These are phyloP conservation scores for Microcaecilia unicolor DNA, from an alignment of 2,797 vertebrate species.

Conservation along the genomic window DNA sequence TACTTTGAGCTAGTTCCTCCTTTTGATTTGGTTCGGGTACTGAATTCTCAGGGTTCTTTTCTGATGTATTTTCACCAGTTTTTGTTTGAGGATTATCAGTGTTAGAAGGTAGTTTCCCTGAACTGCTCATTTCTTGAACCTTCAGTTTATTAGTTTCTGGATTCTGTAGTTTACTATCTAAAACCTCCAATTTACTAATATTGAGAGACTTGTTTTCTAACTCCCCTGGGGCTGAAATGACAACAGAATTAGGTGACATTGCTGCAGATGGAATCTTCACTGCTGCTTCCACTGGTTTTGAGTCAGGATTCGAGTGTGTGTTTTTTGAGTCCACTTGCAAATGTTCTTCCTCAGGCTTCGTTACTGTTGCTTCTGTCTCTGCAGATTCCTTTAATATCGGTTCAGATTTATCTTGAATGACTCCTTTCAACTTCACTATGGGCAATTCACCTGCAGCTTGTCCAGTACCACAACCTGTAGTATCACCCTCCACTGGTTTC, in stretches of 20 bases:
- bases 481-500: constrained; percentile 1
- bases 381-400: not conserved
- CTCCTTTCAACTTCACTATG: not conserved
- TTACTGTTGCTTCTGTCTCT: not conserved
- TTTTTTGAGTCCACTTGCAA: too few species aligned
- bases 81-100: too few species aligned
- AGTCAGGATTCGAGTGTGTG: too few species aligned
- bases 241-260: not conserved
- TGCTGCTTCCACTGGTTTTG: too few species aligned
- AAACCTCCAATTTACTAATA: not conserved
- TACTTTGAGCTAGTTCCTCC: constrained; percentile 16
- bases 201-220: not conserved
- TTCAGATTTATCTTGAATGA: not conserved
- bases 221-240: not conserved
- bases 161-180: too few species aligned
- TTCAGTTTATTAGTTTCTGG: too few species aligned
- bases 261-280: too few species aligned
- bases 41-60: constrained; percentile 2
- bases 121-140: too few species aligned
- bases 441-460: not conserved
- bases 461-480: not conserved
- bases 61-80: constrained; percentile 19
- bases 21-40: not conserved
- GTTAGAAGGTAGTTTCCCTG: too few species aligned
- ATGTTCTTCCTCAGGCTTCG: too few species aligned